These are phyloP conservation scores for Ichneumon xanthorius DNA, from an alignment of 2,888 invertebrate species.

Conservation along the genomic window DNA sequence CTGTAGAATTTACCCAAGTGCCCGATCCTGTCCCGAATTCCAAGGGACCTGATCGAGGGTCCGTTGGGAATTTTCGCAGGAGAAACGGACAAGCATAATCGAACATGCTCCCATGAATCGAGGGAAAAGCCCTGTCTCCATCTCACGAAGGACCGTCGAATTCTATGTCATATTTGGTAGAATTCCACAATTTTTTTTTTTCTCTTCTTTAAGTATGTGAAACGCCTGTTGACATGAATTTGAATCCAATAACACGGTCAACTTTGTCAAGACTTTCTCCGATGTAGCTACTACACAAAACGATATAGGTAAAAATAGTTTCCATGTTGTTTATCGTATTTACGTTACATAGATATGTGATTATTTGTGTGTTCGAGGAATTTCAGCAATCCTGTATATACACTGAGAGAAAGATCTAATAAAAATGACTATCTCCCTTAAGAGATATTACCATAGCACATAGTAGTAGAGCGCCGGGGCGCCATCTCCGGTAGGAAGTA, in stretches of 20 bases:
- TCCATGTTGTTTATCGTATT: not conserved
- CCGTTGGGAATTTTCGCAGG: constrained; percentile 70
- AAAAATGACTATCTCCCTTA: too few relatives aligned
- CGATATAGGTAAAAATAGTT: not conserved
- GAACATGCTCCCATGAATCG: constrained; percentile 68
- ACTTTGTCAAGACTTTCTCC: not conserved
- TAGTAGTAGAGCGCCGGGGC: too few relatives aligned
- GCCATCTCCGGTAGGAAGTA: too few relatives aligned
- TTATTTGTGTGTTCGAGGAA: constrained; percentile 9
- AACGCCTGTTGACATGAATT: constrained; percentile 60
- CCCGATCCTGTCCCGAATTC: constrained; percentile 51
- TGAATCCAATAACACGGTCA: constrained; percentile 7
- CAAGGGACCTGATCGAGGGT: constrained; percentile 64
- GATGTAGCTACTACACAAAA: not conserved
- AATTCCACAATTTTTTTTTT: constrained; percentile 66
- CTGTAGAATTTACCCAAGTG: constrained; percentile 49
- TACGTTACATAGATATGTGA: not conserved
- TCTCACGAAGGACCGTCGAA: constrained; percentile 57
- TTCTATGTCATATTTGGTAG: constrained; percentile 66
- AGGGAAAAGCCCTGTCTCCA: constrained; percentile 61
- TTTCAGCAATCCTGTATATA: constrained; percentile 45
- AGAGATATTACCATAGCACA: too few relatives aligned
- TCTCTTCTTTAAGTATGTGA: constrained; percentile 45
- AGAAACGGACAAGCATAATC: constrained; percentile 71
- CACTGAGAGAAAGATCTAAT: too few relatives aligned